Base-by-base conservation (phyloP, 2,888 invertebrate genomes). In the Calliphora vomitoria region DNA sequence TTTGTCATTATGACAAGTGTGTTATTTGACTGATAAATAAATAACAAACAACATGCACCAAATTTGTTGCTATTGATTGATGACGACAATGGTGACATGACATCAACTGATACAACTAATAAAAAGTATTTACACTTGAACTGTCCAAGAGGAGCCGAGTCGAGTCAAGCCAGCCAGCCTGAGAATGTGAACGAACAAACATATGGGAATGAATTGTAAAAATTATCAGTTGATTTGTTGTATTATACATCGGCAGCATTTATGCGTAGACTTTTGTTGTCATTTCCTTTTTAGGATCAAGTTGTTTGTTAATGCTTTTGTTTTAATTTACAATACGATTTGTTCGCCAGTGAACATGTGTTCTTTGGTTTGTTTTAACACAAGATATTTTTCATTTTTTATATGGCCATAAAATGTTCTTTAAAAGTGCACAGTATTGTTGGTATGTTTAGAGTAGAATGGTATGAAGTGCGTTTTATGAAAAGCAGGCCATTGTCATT, bases 401-500 rank as follows among this genome's bases (percentile, higher is more conserved):
- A 8, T 53, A 41, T 18, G 35, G 84, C 62, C 71, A 72, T 20
- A 55, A 20, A 50, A 18, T 25, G 1, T 20, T 60, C 20, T 78
- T n/a, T 44, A 41, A 58, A 58, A 44, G 0, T 25, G 18, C 38
- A 13, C n/a, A 41, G 47, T 20, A 18, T 35, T 35, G 3, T 55
- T 35, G 35, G 50, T 10, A 15, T 35, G n/a, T 50, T 6, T 18
- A 25, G 25, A 64, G 44, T 58, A 58, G 18, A 18, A 41, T 58
- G 8, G 10, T 10, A 55, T 44, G 8, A 8, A 79, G 68, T 58
- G 60, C 20, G 15, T 50, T 76, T 64, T 47, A 41, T 66, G 18
- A 69, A 74, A 86, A 86, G 78, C 25, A 86, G 86, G 86, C 82
- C 86, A 86, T 74, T 86, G 86, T 41, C 86, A 75, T 44, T 71